Evolutionary conservation across 2,113 vertebrate species (phyloP).

Genomic region (Ptyas mucosa): DNA sequence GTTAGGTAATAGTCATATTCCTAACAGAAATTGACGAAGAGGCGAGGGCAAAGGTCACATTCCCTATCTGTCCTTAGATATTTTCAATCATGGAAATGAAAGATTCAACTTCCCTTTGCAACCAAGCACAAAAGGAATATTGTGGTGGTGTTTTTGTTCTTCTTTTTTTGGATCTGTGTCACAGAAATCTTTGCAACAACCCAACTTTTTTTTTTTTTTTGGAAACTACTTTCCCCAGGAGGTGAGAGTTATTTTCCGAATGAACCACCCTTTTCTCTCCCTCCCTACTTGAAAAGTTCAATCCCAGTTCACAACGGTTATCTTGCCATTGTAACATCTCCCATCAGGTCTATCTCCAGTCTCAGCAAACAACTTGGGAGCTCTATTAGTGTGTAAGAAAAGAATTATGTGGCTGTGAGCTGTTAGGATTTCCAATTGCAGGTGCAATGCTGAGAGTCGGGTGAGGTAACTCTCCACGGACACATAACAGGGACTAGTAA

Average conservation of each 20-base stretch:
- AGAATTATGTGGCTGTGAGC: background rate
- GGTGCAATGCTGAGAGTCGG: background rate
- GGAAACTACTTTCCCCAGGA: background rate
- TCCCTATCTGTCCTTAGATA: accelerated
- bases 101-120: background rate
- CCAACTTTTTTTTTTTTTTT: background rate
- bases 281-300: background rate
- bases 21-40: conserved; percentile 9
- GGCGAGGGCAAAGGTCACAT: background rate
- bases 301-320: background rate
- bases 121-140: background rate
- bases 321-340: background rate
- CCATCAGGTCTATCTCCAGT: background rate
- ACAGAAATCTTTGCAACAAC: background rate
- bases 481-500: background rate
- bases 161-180: background rate
- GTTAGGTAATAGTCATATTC: no score
- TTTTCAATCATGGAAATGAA: background rate
- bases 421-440: background rate
- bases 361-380: background rate
- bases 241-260: background rate
- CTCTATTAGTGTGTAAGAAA: background rate
- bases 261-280: background rate
- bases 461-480: background rate
- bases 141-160: background rate